A percentile compares a stretch with the other conserved stretches of the same genome.
Conservation (phyloP, 2,797 vertebrate genomes). For the Netta rufina region DNA sequence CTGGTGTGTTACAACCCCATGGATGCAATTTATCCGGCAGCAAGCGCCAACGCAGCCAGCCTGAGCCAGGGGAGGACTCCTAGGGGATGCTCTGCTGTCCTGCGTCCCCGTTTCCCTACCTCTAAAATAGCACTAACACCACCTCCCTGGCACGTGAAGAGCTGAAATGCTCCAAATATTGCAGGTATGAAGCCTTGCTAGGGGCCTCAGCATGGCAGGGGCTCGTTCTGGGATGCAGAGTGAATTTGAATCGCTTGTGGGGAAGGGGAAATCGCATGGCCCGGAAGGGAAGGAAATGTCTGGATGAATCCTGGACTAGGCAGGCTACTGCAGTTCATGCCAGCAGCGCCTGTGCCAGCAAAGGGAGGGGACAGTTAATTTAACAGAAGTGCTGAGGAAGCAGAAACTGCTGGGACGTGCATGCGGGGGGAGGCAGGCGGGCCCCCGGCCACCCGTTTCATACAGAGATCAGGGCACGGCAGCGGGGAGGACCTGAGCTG, state of each 20-base stretch:
- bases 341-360: not conserved
- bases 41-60: not conserved
- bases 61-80: not conserved
- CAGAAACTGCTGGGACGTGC: not conserved
- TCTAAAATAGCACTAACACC: slow-evolving; percentile 2
- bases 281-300: slow-evolving; percentile 61
- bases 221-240: slow-evolving; percentile 23
- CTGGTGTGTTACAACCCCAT: not conserved
- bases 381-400: slow-evolving; percentile 36
- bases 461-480: not conserved
- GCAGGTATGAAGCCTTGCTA: slow-evolving; percentile 7
- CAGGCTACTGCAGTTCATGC: not conserved
- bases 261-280: slow-evolving; percentile 29
- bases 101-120: not conserved
- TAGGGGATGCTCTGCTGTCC: not conserved
- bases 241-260: not conserved
- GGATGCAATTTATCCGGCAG: not conserved
- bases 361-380: slow-evolving; percentile 38
- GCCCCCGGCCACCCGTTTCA: not conserved
- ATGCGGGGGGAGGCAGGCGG: not conserved
- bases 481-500: not conserved
- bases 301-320: slow-evolving; percentile 38
- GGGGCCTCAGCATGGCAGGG: not conserved
- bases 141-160: not conserved
- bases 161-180: not conserved